Evolutionary conservation across 2,113 vertebrate genomes (phyloP).

Genomic region (Lichenostomus cassidix): DNA sequence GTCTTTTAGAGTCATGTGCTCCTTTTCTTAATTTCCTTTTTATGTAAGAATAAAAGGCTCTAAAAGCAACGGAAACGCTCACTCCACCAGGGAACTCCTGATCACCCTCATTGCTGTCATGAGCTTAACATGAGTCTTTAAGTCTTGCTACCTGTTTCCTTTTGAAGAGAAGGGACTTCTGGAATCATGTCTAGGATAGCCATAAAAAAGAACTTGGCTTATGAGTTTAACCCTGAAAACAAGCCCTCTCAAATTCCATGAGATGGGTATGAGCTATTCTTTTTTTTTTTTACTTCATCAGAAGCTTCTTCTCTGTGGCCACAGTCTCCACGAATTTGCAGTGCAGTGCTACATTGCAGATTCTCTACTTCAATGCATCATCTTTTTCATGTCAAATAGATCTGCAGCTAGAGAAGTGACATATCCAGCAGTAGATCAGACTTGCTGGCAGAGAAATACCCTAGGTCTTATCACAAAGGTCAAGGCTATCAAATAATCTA

Average conservation of each 20-base stretch:
- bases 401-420: neutral
- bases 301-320: neutral
- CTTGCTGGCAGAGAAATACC: neutral
- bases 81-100: neutral
- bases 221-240: neutral
- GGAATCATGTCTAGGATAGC: neutral
- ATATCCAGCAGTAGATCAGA: neutral
- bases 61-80: neutral
- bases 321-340: neutral
- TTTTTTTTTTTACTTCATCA: neutral
- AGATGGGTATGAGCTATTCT: neutral
- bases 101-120: neutral
- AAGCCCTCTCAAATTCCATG: neutral
- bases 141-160: neutral
- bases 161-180: neutral
- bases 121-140: neutral
- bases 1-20: neutral
- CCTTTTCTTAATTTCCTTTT: neutral
- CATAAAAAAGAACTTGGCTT: neutral
- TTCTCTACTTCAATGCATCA: neutral
- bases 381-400: neutral
- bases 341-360: neutral
- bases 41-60: neutral
- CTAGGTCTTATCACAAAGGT: neutral
- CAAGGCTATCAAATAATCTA: neutral